Percentiles rank a stretch among this genome's conserved stretches.
Evolutionary conservation across 2,888 invertebrate species (phyloP).

Genomic region (Chrysolina haemoptera): DNA sequence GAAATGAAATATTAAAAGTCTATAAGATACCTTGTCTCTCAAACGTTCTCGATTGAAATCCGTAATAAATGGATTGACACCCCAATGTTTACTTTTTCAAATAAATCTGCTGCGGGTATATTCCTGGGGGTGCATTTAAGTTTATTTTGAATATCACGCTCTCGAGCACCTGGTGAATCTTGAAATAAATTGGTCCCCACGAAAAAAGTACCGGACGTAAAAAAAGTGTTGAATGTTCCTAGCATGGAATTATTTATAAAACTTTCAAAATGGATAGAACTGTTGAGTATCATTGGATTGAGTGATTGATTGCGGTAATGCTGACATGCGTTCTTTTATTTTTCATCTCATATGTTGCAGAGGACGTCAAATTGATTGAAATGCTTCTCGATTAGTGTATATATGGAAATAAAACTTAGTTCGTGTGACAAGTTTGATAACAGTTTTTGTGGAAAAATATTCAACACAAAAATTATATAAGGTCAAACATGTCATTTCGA

Average conservation of each 20-base stretch:
- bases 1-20: background rate
- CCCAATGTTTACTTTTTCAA: constrained; percentile 18
- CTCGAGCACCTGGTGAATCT: constrained; percentile 15
- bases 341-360: background rate
- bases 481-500: too few relatives aligned
- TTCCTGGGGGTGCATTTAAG: constrained; percentile 18
- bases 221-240: constrained; percentile 11
- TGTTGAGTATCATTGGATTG: background rate
- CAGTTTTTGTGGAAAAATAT: too few relatives aligned
- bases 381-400: too few relatives aligned
- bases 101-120: constrained; percentile 20
- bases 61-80: constrained; percentile 21
- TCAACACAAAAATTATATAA: too few relatives aligned
- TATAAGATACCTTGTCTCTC: background rate
- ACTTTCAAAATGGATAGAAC: background rate
- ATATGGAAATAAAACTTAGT: too few relatives aligned
- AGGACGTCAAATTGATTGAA: background rate
- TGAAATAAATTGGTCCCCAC: constrained; percentile 16
- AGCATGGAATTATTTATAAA: constrained; percentile 18
- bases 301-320: background rate
- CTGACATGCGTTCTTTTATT: background rate
- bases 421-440: too few relatives aligned
- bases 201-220: constrained; percentile 18
- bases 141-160: constrained; percentile 8
- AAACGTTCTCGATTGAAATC: background rate